Evolutionary conservation across 2,888 invertebrate genomes (phyloP), one percentile per base, ranked within the genome.

Genomic region (Globia sparganii): DNA sequence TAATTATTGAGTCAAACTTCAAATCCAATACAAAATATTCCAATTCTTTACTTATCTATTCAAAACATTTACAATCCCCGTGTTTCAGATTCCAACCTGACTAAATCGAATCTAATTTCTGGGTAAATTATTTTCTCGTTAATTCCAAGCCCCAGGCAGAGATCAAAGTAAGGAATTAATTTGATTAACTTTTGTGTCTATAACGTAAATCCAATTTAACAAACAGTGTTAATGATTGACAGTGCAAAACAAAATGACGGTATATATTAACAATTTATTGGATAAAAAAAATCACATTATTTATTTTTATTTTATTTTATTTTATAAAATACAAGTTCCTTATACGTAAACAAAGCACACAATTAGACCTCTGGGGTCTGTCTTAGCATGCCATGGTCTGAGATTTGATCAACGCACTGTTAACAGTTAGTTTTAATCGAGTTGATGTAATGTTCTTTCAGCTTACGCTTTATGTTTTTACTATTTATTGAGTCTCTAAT

Each of bases 141-240:
- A 86, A 87, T 81, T 85, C 84, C 77, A 80, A 80, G 88, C 83
- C 84, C 46, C 75, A 49, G 81, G 85, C 81, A 70, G 75, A 87
- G 89, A 90, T 91, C 91, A 90, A 91, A 92, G 88, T 80, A 81
- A 73, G 81, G 85, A 85, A 87, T 84, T 89, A 84, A 90, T 89
- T 91, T 84, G 90, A 91, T 92, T 91, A 91, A 90, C 88, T 90
- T 90, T 89, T 86, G 86, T 88, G 78, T 86, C 81, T 84, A 80
- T 83, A 75, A 79, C 66, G 71, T 86, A 75, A 83, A 75, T 69
- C 75, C 72, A 78, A 84, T 81, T 43, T 34, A 62, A 80, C 75
- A 68, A 83, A 80, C 77, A 68, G 72, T 75, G 46, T 79, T 31
- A 34, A 75, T 78, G 56, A 77, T 72, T 78, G 21, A 53, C 68